phyloP scores from a whole-genome alignment of 2,113 vertebrate species.

The Gopherus evgoodei region DNA sequence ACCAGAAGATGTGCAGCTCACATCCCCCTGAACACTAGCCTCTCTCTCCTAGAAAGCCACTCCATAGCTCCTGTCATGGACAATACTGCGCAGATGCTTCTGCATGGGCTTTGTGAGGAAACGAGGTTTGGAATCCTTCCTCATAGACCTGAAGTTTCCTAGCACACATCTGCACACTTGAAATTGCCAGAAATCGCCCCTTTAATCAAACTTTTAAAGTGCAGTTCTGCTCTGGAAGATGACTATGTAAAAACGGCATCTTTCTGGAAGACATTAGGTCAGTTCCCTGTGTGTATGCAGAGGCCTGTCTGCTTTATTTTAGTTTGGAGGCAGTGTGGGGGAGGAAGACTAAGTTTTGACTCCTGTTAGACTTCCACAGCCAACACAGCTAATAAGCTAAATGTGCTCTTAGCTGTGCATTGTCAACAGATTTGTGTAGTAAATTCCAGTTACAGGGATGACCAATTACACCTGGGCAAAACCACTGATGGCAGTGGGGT shows the following conservation, averaged over 20 bases:
- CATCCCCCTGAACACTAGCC: not conserved
- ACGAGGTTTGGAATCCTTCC: not conserved
- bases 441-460: slow-evolving; percentile 26
- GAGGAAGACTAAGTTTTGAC: not conserved
- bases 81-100: not conserved
- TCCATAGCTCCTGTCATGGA: not conserved
- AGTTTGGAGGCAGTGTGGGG: too few species aligned
- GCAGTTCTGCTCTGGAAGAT: not conserved
- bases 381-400: not conserved
- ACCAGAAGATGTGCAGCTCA: not conserved
- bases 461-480: not conserved
- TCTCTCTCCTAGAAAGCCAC: not conserved
- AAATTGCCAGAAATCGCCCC: not conserved
- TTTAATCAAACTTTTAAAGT: not conserved
- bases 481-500: not conserved
- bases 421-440: not conserved
- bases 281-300: not conserved
- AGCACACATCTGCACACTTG: not conserved
- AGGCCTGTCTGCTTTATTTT: not conserved
- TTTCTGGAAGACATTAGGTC: not conserved
- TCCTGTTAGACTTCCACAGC: not conserved
- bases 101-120: not conserved
- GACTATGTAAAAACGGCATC: not conserved
- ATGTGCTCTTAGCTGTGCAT: not conserved
- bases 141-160: not conserved